A percentile compares a stretch with the other conserved stretches of the same genome.
Evolutionary conservation across 2,797 vertebrate species (phyloP).

Genomic region (Mallotus villosus): DNA sequence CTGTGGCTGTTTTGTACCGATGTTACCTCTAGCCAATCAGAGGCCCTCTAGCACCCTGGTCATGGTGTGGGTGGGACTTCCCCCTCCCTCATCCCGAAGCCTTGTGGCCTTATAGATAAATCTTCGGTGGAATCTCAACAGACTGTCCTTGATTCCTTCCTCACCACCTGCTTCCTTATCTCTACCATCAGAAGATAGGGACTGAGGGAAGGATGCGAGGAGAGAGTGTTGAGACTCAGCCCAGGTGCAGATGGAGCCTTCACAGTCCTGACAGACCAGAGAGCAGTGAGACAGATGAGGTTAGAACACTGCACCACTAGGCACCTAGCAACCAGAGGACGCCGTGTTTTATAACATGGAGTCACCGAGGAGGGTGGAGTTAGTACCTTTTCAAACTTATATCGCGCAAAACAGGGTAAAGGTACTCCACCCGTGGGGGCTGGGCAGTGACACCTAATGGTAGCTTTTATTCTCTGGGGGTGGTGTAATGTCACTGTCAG

Average conservation of each 20-base stretch:
- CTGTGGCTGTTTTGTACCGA: not conserved
- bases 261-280: not conserved
- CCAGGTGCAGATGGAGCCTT: not conserved
- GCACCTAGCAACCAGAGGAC: no score
- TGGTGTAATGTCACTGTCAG: no score
- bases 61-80: constrained; percentile 31
- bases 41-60: constrained; percentile 5
- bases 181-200: not conserved
- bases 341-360: no score
- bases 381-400: no score
- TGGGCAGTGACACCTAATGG: no score
- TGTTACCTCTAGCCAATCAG: constrained; percentile 40
- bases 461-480: no score
- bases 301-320: no score
- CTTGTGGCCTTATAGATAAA: constrained; percentile 65
- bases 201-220: not conserved
- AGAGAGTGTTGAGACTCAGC: not conserved
- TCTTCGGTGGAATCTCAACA: constrained; percentile 13
- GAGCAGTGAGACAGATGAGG: no score
- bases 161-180: not conserved
- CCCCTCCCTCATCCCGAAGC: constrained; percentile 41
- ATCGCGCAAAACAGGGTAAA: no score
- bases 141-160: no score
- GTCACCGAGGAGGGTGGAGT: no score
- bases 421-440: no score